These are phyloP conservation scores for Petrocephalus zakoni DNA, from an alignment of 2,113 vertebrate genomes.

Conservation along the genomic window DNA sequence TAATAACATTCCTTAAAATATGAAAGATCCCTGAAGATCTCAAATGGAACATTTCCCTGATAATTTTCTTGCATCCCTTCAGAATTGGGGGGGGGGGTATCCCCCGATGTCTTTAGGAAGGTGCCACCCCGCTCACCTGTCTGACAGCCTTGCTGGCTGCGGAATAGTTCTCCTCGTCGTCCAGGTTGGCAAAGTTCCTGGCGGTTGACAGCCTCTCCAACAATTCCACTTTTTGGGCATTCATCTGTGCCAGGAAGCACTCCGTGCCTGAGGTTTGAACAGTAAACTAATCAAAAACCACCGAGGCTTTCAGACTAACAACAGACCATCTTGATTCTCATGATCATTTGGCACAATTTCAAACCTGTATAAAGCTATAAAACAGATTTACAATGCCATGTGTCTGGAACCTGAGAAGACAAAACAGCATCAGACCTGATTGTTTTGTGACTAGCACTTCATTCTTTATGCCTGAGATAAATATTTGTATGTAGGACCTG, in stretches of 20 bases:
- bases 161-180: conserved; percentile 80
- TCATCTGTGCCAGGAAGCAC: conserved; percentile 85
- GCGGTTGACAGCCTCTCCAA: conserved; percentile 87
- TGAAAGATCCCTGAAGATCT: neutral
- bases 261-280: conserved; percentile 65
- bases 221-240: conserved; percentile 81
- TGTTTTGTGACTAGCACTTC: neutral
- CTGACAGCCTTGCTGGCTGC: conserved; percentile 84
- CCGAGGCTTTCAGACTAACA: neutral
- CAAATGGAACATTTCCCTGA: neutral
- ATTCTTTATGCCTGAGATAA: neutral
- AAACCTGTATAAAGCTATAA: neutral
- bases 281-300: conserved; percentile 7
- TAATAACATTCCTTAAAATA: neutral
- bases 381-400: neutral
- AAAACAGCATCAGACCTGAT: neutral
- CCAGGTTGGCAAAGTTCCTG: conserved; percentile 86
- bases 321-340: neutral
- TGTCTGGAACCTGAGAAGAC: neutral
- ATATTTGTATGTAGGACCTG: neutral
- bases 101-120: neutral
- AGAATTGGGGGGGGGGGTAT: neutral
- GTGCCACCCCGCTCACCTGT: conserved; percentile 57
- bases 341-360: neutral
- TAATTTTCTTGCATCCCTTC: neutral